These are phyloP conservation scores for Helicoverpa zea DNA, from an alignment of 1,140 invertebrate species.

Conservation along the genomic window DNA sequence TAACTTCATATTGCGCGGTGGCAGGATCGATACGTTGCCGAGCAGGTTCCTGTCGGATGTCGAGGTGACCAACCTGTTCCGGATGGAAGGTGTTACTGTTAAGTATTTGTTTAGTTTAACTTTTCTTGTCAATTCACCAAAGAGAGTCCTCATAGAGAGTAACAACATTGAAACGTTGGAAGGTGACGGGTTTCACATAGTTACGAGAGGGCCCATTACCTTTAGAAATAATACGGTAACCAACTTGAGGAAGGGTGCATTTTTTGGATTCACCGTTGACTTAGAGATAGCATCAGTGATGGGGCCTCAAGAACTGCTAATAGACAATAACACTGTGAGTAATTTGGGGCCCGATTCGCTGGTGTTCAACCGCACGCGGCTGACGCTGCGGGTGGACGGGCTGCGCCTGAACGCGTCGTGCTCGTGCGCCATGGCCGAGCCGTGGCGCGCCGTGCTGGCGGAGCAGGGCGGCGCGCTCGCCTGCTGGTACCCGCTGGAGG, in stretches of 20 bases:
- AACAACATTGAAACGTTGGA: constrained; percentile 88
- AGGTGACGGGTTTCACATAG: constrained; percentile 89
- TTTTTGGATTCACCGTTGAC: constrained; percentile 88
- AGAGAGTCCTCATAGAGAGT: constrained; percentile 88
- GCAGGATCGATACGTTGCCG: constrained; percentile 85
- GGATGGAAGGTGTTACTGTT: constrained; percentile 88
- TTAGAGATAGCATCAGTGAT: constrained; percentile 73
- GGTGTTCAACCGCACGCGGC: constrained; percentile 87
- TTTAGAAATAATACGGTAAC: constrained; percentile 90
- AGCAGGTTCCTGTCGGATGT: constrained; percentile 92
- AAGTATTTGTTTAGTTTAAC: constrained; percentile 88
- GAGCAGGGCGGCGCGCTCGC: constrained; percentile 73
- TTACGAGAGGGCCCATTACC: constrained; percentile 88
- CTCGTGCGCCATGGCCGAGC: constrained; percentile 86
- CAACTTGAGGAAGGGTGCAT: constrained; percentile 87
- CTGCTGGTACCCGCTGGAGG: constrained; percentile 79
- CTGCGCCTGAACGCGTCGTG: constrained; percentile 88
- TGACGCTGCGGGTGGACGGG: constrained; percentile 87
- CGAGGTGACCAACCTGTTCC: constrained; percentile 89
- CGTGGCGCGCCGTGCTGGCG: constrained; percentile 72
- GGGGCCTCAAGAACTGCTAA: constrained; percentile 86
- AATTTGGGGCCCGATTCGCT: constrained; percentile 88
- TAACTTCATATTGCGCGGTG: constrained; percentile 88
- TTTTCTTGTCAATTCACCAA: constrained; percentile 88
- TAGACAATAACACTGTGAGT: constrained; percentile 89